Percentiles rank a stretch among this genome's conserved stretches.
phyloP scores from a whole-genome alignment of 2,888 invertebrate species.

The Epiblema foenella region DNA sequence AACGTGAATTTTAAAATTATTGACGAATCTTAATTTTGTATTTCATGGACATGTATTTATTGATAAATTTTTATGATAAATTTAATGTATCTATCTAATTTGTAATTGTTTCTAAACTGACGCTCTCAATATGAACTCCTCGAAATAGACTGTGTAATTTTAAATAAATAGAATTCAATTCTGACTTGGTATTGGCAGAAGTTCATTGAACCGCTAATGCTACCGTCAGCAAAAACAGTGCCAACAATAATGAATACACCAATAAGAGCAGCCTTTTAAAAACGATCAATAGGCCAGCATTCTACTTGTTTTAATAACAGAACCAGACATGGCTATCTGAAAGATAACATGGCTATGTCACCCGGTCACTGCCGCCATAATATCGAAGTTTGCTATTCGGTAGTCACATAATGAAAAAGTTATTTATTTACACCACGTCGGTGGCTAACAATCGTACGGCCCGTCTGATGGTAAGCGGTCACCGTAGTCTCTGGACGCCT shows the following conservation, averaged over 20 bases:
- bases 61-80: too few species aligned
- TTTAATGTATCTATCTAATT: too few species aligned
- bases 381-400: background rate
- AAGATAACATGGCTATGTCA: background rate
- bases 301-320: constrained; percentile 1
- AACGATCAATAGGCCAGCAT: constrained; percentile 10
- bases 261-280: constrained; percentile 2
- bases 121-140: too few species aligned
- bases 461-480: too few species aligned
- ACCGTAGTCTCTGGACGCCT: too few species aligned
- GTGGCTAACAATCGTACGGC: background rate
- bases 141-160: too few species aligned
- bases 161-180: background rate
- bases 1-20: too few species aligned
- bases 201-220: constrained; percentile 8
- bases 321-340: background rate
- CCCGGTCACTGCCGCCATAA: background rate
- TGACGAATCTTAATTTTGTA: too few species aligned
- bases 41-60: too few species aligned
- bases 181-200: background rate
- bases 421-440: background rate
- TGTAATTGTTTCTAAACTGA: too few species aligned
- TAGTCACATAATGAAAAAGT: background rate
- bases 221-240: constrained; percentile 22
- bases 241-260: constrained; percentile 30